phyloP scores from a whole-genome alignment of 92 coral and sea anemone species.

The Ricordea florida region DNA sequence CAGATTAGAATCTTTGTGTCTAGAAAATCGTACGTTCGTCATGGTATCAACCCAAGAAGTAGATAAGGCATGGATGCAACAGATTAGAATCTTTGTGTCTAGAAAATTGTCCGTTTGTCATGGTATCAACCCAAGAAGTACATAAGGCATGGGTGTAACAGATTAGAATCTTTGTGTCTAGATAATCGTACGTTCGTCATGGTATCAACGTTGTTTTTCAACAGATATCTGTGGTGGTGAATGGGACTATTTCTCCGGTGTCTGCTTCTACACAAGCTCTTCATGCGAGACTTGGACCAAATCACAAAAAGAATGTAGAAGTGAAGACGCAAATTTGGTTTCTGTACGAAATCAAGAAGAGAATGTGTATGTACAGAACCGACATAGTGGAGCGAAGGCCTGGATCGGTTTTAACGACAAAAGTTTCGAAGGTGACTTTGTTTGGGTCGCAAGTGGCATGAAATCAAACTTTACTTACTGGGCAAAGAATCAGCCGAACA shows the following conservation, averaged over 20 bases:
- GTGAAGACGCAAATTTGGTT: slow-evolving; percentile 7
- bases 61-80: too few species aligned
- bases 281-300: slow-evolving; percentile 42
- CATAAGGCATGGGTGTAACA: too few species aligned
- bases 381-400: slow-evolving; percentile 39
- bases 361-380: slow-evolving; percentile 39
- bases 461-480: slow-evolving; percentile 33
- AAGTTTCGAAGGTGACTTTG: slow-evolving; percentile 33
- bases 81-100: too few species aligned
- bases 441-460: slow-evolving; percentile 31
- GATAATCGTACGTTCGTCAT: too few species aligned
- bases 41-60: too few species aligned
- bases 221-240: slow-evolving; percentile 32
- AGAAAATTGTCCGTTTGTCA: too few species aligned
- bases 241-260: slow-evolving; percentile 40
- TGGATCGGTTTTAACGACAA: slow-evolving; percentile 57
- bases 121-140: too few species aligned
- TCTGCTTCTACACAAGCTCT: slow-evolving; percentile 29
- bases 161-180: too few species aligned
- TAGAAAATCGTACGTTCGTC: too few species aligned
- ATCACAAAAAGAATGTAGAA: slow-evolving; percentile 12
- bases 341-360: slow-evolving; percentile 24
- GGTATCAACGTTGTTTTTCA: not conserved
- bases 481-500: slow-evolving; percentile 56
- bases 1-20: too few species aligned